A percentile compares a stretch with the other conserved stretches of the same genome.
Conservation (phyloP, 2,888 invertebrate genomes). For the Orthonychiurus folsomi region DNA sequence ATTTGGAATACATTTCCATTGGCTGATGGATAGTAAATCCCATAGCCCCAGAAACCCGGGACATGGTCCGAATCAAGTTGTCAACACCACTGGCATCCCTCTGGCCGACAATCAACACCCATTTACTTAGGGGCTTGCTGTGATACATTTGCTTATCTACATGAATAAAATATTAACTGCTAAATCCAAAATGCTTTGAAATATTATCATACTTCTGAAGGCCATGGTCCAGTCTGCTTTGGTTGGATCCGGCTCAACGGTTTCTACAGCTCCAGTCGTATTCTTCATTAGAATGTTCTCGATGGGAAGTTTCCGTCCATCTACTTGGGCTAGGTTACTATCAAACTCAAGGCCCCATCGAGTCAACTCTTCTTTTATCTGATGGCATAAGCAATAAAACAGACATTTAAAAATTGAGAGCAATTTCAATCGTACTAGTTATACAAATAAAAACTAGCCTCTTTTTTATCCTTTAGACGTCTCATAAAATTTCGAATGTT, state of each 20-base stretch:
- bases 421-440: no score
- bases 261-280: not conserved
- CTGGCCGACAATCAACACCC: constrained; percentile 26
- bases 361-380: not conserved
- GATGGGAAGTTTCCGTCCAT: constrained; percentile 56
- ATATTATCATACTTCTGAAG: constrained; percentile 20
- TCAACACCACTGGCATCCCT: constrained; percentile 19
- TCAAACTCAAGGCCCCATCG: constrained; percentile 44
- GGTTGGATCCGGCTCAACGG: constrained; percentile 48
- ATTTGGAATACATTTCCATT: constrained; percentile 14
- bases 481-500: constrained; percentile 55
- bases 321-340: constrained; percentile 51
- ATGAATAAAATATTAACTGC: no score
- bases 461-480: no score
- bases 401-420: no score
- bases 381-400: no score
- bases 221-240: constrained; percentile 63
- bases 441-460: no score
- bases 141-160: no score
- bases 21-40: constrained; percentile 25
- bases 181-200: no score
- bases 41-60: constrained; percentile 22
- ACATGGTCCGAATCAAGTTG: constrained; percentile 24
- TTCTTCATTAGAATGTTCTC: constrained; percentile 52
- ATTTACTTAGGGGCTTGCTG: constrained; percentile 38